Conservation (phyloP, 1,140 invertebrate species). For the Drosophila rufa region DNA sequence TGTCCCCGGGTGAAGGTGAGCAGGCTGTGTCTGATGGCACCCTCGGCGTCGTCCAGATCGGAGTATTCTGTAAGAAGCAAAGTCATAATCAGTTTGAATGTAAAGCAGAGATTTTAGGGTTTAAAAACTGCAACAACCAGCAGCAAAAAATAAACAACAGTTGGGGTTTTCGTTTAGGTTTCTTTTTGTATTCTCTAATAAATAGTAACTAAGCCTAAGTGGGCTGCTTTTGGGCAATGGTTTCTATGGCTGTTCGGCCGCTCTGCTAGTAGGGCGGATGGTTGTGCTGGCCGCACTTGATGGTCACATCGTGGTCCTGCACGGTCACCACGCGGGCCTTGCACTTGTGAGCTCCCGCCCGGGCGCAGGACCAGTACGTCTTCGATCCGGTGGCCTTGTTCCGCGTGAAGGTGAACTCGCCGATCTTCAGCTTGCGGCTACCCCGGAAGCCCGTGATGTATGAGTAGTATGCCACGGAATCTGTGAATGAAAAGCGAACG, state of each 20-base stretch:
- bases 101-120: background rate
- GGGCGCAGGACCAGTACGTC: slow-evolving; percentile 84
- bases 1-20: slow-evolving; percentile 75
- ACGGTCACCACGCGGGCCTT: slow-evolving; percentile 83
- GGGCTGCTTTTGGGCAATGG: slow-evolving; percentile 6
- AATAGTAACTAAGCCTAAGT: slow-evolving; percentile 33
- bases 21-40: slow-evolving; percentile 63
- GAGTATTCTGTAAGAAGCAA: slow-evolving; percentile 41
- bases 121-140: background rate
- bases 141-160: slow-evolving; percentile 19
- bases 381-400: slow-evolving; percentile 79
- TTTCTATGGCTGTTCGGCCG: slow-evolving; percentile 8
- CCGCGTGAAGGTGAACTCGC: slow-evolving; percentile 79
- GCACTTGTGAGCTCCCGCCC: slow-evolving; percentile 83
- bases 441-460: slow-evolving; percentile 84
- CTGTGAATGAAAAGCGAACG: slow-evolving; percentile 48
- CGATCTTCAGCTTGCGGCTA: slow-evolving; percentile 83
- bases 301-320: slow-evolving; percentile 76
- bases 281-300: slow-evolving; percentile 83
- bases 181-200: slow-evolving; percentile 40
- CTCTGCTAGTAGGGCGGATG: slow-evolving; percentile 82
- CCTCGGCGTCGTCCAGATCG: slow-evolving; percentile 42
- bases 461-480: slow-evolving; percentile 62
- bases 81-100: background rate
- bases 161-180: slow-evolving; percentile 19